A percentile compares a stretch with the other conserved stretches of the same genome.
These are phyloP conservation scores for Octopus bimaculoides DNA, from an alignment of 1,140 invertebrate genomes.

Conservation along the genomic window DNA sequence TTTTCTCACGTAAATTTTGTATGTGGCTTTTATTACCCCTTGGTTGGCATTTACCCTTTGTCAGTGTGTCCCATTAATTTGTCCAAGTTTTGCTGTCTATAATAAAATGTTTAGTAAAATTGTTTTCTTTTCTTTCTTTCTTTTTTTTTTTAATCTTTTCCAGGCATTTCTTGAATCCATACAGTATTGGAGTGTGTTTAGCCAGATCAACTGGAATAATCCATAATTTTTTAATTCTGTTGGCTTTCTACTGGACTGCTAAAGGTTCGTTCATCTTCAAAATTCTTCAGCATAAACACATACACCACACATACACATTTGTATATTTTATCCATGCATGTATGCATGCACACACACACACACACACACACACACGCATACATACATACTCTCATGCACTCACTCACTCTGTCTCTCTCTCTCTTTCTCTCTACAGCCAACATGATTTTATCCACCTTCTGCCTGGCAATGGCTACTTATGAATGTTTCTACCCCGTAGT, in stretches of 20 bases:
- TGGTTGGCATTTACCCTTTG: too few species aligned
- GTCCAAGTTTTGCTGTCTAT: too few species aligned
- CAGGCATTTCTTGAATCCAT: constrained; percentile 91
- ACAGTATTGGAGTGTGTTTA: constrained; percentile 85
- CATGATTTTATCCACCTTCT: constrained; percentile 62
- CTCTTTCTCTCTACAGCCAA: constrained; percentile 52
- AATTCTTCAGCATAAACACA: too few species aligned
- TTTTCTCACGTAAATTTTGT: too few species aligned
- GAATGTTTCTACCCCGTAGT: constrained; percentile 84
- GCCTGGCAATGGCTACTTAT: constrained; percentile 74
- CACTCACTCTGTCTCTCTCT: neutral
- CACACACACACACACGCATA: neutral
- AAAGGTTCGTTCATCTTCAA: constrained; percentile 57
- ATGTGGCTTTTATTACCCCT: too few species aligned
- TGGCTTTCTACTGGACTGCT: constrained; percentile 68
- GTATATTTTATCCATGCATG: too few species aligned
- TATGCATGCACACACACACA: too few species aligned
- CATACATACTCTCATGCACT: neutral
- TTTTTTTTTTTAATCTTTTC: constrained; percentile 54
- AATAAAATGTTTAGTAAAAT: neutral
- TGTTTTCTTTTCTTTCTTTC: neutral
- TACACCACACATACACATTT: too few species aligned
- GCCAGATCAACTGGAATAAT: constrained; percentile 87
- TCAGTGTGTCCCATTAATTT: too few species aligned
- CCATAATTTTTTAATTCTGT: constrained; percentile 65